A percentile compares a stretch with the other conserved stretches of the same genome.
Conservation (phyloP, 2,888 invertebrate species). For the Cryptocheilus praepositus region DNA sequence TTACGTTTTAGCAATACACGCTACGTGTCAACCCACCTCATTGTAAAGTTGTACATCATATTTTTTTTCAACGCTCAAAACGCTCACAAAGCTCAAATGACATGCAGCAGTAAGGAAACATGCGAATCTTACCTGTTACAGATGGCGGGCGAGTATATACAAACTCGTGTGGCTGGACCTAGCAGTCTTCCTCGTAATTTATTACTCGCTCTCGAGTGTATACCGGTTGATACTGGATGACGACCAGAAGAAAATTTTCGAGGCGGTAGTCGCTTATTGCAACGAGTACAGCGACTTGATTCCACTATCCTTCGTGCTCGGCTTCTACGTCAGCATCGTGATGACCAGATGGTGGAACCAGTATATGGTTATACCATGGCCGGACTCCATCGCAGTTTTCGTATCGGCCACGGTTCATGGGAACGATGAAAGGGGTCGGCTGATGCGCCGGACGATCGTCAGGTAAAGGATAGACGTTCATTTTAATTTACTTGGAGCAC, state of each 20-base stretch:
- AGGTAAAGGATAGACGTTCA: constrained; percentile 62
- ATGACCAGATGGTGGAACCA: constrained; percentile 91
- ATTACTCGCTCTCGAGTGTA: constrained; percentile 85
- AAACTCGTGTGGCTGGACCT: constrained; percentile 95
- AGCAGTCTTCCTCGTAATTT: constrained; percentile 85
- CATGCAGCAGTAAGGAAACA: no score
- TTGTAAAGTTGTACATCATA: no score
- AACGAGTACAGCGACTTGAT: constrained; percentile 90
- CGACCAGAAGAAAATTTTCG: constrained; percentile 85
- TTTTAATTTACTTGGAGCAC: constrained; percentile 4
- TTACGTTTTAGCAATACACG: no score
- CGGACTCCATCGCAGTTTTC: constrained; percentile 78
- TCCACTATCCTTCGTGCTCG: constrained; percentile 93
- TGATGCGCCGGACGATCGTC: constrained; percentile 78
- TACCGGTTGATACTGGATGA: constrained; percentile 85
- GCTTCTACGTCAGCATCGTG: constrained; percentile 95
- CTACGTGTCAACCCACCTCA: no score
- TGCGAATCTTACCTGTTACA: constrained; percentile 67
- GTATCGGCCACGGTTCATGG: constrained; percentile 79
- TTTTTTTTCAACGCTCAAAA: no score
- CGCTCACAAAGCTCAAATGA: no score
- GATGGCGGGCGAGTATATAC: constrained; percentile 97
- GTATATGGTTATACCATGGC: constrained; percentile 79
- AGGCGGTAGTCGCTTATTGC: constrained; percentile 89
- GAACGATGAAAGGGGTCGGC: constrained; percentile 77